Conservation (phyloP, 2,888 invertebrate genomes). For the Panzeria rudis region DNA sequence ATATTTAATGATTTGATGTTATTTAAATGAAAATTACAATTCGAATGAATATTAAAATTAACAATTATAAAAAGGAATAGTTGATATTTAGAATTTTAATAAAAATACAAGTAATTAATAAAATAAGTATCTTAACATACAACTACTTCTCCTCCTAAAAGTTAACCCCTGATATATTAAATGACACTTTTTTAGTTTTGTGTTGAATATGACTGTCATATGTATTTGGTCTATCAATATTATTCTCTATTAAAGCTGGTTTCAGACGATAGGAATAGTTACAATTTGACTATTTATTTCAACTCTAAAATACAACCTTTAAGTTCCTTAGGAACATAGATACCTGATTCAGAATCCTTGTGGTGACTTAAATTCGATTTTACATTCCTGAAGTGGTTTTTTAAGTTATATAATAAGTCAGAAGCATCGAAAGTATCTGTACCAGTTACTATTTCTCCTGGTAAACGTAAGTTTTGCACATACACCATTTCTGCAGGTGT, state of each 20-base stretch:
- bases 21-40: too few species aligned
- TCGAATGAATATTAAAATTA: too few species aligned
- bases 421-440: conserved; percentile 1
- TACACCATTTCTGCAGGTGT: too few species aligned
- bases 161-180: conserved; percentile 2
- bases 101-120: too few species aligned
- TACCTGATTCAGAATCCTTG: conserved; percentile 2
- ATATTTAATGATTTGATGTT: too few species aligned
- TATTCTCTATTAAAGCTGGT: neutral
- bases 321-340: conserved; percentile 2
- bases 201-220: too few species aligned
- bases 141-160: conserved; percentile 14
- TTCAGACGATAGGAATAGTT: neutral
- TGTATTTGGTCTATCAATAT: too few species aligned
- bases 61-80: too few species aligned
- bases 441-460: neutral
- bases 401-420: conserved; percentile 21
- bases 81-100: too few species aligned
- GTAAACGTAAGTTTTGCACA: too few species aligned
- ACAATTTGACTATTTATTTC: neutral
- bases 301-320: neutral
- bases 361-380: conserved; percentile 25
- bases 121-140: too few species aligned
- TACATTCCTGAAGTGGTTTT: conserved; percentile 4
- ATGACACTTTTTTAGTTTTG: conserved; percentile 10